Base-by-base conservation (phyloP, 2,113 vertebrate genomes). In the Vidua macroura region DNA sequence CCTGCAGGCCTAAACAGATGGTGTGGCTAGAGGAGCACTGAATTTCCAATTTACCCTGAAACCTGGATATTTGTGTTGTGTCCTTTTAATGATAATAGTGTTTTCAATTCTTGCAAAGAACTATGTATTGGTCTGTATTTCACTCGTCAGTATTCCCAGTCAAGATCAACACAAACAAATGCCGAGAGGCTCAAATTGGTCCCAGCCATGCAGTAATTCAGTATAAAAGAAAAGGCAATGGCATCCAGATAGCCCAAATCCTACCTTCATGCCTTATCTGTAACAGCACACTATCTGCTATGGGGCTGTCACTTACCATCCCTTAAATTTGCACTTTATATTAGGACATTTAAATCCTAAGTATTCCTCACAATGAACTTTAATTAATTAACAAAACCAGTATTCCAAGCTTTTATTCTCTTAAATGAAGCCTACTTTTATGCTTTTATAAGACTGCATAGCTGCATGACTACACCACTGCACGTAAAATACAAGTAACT, bases 1-100 rank as follows among this genome's bases (percentile, higher is more conserved):
- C 49, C 46, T 82, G 9, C 83, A 73, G 74, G 51, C 51, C 78
- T 72, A 74, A 76, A 82, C 94, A 96, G 89, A 92, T 87, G 86
- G 86, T 59, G 33, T 69, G 78, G 30, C 41, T 69, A 49, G 69
- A 67, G 66, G n/a, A 95, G 53, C 51, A 13, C 70, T 62, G 78
- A 58, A 83, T 94, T 90, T 91, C 59, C 49, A 60, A 7, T 94
- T 89, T 77, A 53, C 41, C 33, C 75, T 51, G 13, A 79, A 89
- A 87, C 69, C 62, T 62, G 46, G 21, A 44, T 85, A n/a, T 76
- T 84, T 76, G 23, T 53, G 17, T 49, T 74, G 41, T 41, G 24
- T 87, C 10, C 53, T 91, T 97, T 76, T 31, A 52, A 39, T 39
- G 27, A 31, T 23, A 70, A 31, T 17, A 30, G 21, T 44, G 33